These are phyloP conservation scores for Camponotus pennsylvanicus DNA, from an alignment of 1,140 invertebrate species.

Conservation along the genomic window DNA sequence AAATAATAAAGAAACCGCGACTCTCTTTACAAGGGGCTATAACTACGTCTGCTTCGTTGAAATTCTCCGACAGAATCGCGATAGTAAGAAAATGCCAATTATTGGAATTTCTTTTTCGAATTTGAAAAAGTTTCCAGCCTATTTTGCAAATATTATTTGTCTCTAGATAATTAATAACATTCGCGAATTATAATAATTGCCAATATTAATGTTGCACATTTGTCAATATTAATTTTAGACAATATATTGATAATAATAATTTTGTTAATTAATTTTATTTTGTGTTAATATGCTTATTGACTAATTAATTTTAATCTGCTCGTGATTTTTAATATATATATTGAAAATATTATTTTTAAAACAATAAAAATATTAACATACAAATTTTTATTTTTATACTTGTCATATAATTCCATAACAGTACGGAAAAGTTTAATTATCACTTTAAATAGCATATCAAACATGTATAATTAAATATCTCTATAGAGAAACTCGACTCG, in stretches of 20 bases:
- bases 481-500: neutral
- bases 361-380: neutral
- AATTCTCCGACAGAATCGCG: neutral
- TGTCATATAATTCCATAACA: neutral
- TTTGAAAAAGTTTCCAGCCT: neutral
- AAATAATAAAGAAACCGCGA: constrained; percentile 57
- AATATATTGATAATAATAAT: neutral
- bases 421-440: neutral
- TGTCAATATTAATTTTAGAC: neutral
- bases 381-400: neutral
- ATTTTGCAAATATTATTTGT: too few species aligned
- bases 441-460: neutral
- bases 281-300: too few species aligned
- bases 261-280: neutral
- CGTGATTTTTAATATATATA: too few species aligned
- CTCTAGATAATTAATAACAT: neutral
- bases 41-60: constrained; percentile 29
- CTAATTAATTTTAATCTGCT: neutral
- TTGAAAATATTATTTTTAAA: too few species aligned
- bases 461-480: neutral
- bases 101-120: constrained; percentile 29
- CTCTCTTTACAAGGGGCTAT: constrained; percentile 13
- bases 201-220: neutral
- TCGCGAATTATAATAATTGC: neutral
- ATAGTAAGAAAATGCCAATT: constrained; percentile 30